phyloP scores from a whole-genome alignment of 2,113 vertebrate species.

The Silurus asotus region DNA sequence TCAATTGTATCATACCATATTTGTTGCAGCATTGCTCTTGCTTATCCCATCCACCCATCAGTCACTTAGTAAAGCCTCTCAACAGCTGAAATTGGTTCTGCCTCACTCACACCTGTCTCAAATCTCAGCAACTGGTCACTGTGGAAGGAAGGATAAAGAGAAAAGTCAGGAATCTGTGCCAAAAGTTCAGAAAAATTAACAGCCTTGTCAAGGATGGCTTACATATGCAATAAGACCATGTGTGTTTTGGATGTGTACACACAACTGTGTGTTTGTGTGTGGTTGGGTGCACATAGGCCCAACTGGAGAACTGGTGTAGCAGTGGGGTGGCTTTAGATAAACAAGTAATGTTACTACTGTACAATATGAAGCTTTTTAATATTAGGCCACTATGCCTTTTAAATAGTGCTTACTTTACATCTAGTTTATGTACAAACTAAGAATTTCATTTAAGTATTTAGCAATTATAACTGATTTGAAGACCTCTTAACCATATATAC shows the following conservation, averaged over 20 bases:
- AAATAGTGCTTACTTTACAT: background rate
- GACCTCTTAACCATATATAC: background rate
- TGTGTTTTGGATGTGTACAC: background rate
- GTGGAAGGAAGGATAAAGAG: conserved; percentile 23
- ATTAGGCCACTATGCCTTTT: background rate
- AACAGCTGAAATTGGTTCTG: conserved; percentile 35
- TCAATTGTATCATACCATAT: background rate
- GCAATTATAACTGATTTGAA: background rate
- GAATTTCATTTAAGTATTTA: background rate
- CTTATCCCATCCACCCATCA: background rate
- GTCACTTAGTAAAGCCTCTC: conserved; percentile 30
- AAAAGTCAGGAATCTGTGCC: conserved; percentile 11
- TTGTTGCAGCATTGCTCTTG: background rate
- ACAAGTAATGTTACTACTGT: background rate
- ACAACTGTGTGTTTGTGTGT: background rate
- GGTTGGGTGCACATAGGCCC: background rate
- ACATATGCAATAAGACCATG: background rate
- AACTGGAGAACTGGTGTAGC: conserved; percentile 12
- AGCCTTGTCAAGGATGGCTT: conserved; percentile 20
- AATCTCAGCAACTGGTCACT: conserved; percentile 22
- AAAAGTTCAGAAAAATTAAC: conserved; percentile 20
- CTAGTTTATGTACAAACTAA: background rate
- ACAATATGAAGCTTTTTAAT: background rate
- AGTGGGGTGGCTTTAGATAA: conserved; percentile 3
- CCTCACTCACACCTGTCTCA: conserved; percentile 24